phyloP scores from a whole-genome alignment of 2,797 vertebrate genomes.

The Silurus lanzhouensis region DNA sequence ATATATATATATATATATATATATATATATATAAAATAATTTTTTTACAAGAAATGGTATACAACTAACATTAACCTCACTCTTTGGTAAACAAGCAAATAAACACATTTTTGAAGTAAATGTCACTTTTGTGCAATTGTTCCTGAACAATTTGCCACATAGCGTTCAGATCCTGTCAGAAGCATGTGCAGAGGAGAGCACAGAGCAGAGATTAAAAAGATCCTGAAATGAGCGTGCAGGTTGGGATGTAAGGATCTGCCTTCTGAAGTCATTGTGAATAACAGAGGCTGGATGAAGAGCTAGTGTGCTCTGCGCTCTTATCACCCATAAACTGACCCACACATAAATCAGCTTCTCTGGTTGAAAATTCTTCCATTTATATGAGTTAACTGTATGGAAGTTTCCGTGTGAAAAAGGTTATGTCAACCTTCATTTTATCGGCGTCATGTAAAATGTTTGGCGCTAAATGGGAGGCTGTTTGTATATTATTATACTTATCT shows the following conservation, averaged over 20 bases:
- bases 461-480: background rate
- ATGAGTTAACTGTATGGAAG: background rate
- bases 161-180: slow-evolving; percentile 18
- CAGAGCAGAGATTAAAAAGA: slow-evolving; percentile 31
- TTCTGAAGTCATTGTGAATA: slow-evolving; percentile 9
- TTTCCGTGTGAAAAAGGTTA: background rate
- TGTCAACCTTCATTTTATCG: background rate
- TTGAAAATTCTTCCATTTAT: background rate
- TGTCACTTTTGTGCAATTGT: background rate
- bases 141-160: slow-evolving; percentile 22
- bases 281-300: background rate
- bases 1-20: too few relatives aligned
- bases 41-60: slow-evolving; percentile 30
- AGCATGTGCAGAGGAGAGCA: slow-evolving; percentile 6
- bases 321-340: background rate
- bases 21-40: too few relatives aligned
- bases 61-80: slow-evolving; percentile 38
- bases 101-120: background rate
- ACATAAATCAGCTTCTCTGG: slow-evolving; percentile 6
- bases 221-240: slow-evolving; percentile 19
- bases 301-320: background rate
- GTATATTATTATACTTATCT: background rate
- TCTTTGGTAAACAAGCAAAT: slow-evolving; percentile 44
- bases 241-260: background rate
- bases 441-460: background rate